phyloP scores from a whole-genome alignment of 2,797 vertebrate genomes.

The Pangasius sanitwongsei region DNA sequence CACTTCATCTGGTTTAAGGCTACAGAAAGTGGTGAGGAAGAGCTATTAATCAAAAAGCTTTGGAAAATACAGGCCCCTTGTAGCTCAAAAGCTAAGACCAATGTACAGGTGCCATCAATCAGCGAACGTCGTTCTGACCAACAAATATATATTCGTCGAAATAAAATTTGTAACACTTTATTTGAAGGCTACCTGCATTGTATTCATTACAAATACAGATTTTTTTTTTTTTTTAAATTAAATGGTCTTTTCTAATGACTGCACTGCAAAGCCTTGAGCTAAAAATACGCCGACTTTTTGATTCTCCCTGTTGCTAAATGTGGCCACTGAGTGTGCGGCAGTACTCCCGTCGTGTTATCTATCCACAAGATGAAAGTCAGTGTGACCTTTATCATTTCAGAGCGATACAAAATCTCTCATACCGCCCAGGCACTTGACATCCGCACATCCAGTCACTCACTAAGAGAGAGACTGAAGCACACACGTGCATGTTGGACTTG shows the following conservation, averaged over 20 bases:
- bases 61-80: not conserved
- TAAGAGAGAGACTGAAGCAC: not conserved
- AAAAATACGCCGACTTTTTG: not conserved
- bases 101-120: not conserved
- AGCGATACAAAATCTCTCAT: not conserved
- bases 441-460: not conserved
- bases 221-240: not conserved
- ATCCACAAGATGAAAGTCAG: slow-evolving; percentile 28
- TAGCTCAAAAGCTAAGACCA: not conserved
- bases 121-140: not conserved
- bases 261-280: not conserved
- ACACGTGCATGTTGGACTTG: not conserved
- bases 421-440: not conserved
- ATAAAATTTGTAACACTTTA: not conserved
- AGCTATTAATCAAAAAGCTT: not conserved
- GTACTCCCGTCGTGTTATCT: not conserved
- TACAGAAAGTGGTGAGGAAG: not conserved
- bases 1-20: not conserved
- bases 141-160: not conserved
- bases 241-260: not conserved
- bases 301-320: not conserved
- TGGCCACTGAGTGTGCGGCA: not conserved
- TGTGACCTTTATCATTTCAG: slow-evolving; percentile 42
- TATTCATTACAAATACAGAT: not conserved
- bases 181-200: not conserved